Evolutionary conservation across 2,797 vertebrate genomes (phyloP), one percentile per base, ranked within the genome.

Genomic region (Neoniphon sammara): DNA sequence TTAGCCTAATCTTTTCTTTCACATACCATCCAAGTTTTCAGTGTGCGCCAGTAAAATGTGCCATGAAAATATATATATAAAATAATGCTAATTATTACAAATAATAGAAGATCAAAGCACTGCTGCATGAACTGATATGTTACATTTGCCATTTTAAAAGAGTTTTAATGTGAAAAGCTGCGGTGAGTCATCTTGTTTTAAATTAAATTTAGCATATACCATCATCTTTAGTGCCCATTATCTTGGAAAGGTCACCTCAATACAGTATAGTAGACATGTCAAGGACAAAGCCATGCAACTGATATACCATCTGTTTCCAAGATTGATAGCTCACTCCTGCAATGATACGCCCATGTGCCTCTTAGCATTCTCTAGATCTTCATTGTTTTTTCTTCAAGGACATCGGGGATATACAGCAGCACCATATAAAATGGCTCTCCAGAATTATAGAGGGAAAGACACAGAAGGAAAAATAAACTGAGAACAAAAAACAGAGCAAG

Each of bases 351-450:
- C 88, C 83, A 83, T 77, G 80, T 71, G 84, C 65, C 72, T 85
- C 73, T 90, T 85, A 91, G 83, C 87, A 88, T 90, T 83, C 86
- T 82, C 69, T 49, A 85, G 82, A 85, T 90, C 87, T 88, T 87
- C 85, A 88, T 85, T 87, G 88, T n/a, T 90, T 88, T 82, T 89
- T 57, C 77, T 84, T 84, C 88, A 92, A 92, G 90, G 90, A 87
- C 90, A 77, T 78, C 67, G 55, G 58, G 55, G 52, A 63, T 71
- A 77, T 55, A 77, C n/a, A n/a, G n/a, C 72, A 69, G 55, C 60
- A 5, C 62, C 73, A 47, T 67, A 80, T 78, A 81, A 76, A 84
- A 82, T 70, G 64, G 39, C 57, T 56, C 73, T 82, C 84, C 60
- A 72, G 64, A 73, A 85, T 68, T 71, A 72, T 64, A 78, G 67